Base-by-base conservation (phyloP, 2,888 invertebrate species). In the Heliconius aoede region DNA sequence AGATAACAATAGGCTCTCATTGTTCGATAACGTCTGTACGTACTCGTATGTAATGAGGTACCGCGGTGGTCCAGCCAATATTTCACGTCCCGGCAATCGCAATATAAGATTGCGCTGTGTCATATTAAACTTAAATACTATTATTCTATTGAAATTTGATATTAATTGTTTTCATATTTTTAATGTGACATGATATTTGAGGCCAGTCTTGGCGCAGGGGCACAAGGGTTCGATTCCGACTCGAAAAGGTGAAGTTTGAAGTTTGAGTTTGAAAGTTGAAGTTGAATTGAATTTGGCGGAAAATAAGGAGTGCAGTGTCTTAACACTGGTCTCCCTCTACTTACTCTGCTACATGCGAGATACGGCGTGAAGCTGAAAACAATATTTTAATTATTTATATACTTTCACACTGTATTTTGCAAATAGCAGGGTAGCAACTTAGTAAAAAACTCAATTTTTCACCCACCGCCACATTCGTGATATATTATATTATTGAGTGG, bases 11-110 rank as follows among this genome's bases (percentile, higher is more conserved):
- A 75, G 77, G 64, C 73, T 71, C 73, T 81, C 80, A 84, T 83
- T 84, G 84, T 82, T 76, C 74, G 73, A 84, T 84, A 78, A 32
- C 77, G 83, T 83, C 84, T 83, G 83, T 81, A 81, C 81, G 83
- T 65, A 65, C 65, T 24, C 65, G 65, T 82, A 81, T 82, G 81
- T 83, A 82, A 80, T 82, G 81, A 83, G 79, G 80, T 76, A 24
- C 77, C 76, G 78, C 77, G 80, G 82, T 80, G 81, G 81, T 82
- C 81, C 72, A 61, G 60, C 78, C 78, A 36, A 80, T 81, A 82
- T 79, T 78, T 81, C 78, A 80, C 77, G 78, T 78, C 76, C 32
- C 9, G 28, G 64, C 65, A 62, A 72, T 78, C 68, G 61, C 62
- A 30, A 67, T 30, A 69, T 61, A 58, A 74, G 67, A 74, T 74